These are phyloP conservation scores for Enteromius trimaculatus DNA, from an alignment of 2,797 vertebrate genomes.

Conservation along the genomic window DNA sequence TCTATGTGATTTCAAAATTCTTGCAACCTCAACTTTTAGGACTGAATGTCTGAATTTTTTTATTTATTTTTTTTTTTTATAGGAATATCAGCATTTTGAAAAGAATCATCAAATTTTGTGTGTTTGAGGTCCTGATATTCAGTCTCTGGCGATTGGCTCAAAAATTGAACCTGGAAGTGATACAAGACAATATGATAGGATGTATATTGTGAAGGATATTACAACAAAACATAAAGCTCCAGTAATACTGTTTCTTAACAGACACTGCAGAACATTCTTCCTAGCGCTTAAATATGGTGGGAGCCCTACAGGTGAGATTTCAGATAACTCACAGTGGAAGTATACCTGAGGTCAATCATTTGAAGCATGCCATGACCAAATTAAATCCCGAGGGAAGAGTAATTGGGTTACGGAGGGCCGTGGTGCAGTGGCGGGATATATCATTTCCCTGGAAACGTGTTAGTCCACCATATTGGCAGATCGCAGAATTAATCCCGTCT, in stretches of 20 bases:
- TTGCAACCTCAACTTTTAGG: background rate
- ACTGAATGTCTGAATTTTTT: background rate
- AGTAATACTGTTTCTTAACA: conserved; percentile 3
- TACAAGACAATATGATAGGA: background rate
- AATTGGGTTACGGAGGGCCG: conserved; percentile 69
- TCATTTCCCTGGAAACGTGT: conserved; percentile 77
- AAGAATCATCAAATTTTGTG: no score
- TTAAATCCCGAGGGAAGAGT: conserved; percentile 67
- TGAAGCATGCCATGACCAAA: conserved; percentile 61
- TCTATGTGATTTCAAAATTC: background rate
- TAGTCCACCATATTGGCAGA: conserved; percentile 83
- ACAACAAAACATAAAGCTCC: background rate
- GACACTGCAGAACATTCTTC: background rate
- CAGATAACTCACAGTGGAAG: conserved; percentile 32
- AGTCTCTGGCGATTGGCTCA: background rate
- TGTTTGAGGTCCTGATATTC: background rate
- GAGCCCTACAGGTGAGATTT: conserved; percentile 48
- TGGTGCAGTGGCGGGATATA: conserved; percentile 68
- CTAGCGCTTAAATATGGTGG: background rate
- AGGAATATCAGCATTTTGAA: background rate
- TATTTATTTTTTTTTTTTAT: background rate
- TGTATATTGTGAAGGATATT: background rate
- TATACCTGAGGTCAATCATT: conserved; percentile 52
- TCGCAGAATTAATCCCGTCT: conserved; percentile 86
- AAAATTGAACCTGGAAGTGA: background rate